Base-by-base conservation (phyloP, 2,113 vertebrate species). In the Halichoeres trimaculatus region DNA sequence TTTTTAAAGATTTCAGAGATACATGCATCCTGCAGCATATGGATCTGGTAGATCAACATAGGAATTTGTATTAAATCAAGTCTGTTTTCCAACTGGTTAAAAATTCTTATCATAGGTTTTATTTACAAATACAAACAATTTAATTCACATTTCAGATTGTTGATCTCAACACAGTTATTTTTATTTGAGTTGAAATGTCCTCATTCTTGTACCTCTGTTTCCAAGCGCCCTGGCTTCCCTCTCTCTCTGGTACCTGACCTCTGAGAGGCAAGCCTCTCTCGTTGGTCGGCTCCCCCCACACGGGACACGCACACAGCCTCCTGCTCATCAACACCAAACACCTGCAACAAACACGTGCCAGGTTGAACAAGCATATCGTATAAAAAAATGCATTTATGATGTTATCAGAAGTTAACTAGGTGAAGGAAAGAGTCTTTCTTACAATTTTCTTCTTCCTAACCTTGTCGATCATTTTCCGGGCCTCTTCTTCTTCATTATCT, bases 391-490 rank as follows among this genome's bases (percentile, higher is more conserved):
- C 19, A 72, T 47, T 53, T 11, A 3, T 74, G 8, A 66, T 56
- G 35, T 9, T 13, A 68, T 43, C 9, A 22, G 10, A 40, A 10
- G 12, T 48, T 1, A 0, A 53, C 16, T 34, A 12, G 16, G 23
- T n/a, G 16, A 47, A 13, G 5, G 36, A 58, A 57, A 36, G 34
- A 12, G 5, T 2, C 19, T 23, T 12, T 0, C 4, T n/a, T 0
- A 45, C 43, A 38, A 38, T 6, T 23, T 61, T 58, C 4, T 19
- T 48, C 19, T 50, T 35, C 58, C 92, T 87, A 91, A 98, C 97
- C 95, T 96, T 97, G 90, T 98, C 96, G 84, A 97, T 99, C 95
- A 97, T 96, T 89, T 95, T 95, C 65, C 96, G 94, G 24, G 96
- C 96, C 91, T 97, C 95, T 86, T 95, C 91, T 84, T 97, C 96